phyloP scores from a whole-genome alignment of 1,140 invertebrate genomes.

The Leptinotarsa undecemlineata region DNA sequence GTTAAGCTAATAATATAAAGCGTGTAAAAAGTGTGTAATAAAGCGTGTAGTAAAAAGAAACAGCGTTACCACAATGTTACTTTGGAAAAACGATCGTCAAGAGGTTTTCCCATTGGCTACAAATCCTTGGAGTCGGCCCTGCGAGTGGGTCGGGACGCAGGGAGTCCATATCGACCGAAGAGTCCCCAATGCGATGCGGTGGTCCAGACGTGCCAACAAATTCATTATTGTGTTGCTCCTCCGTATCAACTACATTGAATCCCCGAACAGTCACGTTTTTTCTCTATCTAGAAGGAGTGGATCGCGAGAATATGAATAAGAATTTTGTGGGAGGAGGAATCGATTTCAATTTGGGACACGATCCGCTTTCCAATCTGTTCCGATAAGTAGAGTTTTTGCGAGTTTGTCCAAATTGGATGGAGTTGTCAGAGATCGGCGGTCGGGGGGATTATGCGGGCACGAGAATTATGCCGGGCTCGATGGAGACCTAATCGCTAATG shows the following conservation, averaged over 20 bases:
- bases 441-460: background rate
- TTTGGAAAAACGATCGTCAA: too few species aligned
- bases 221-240: slow-evolving; percentile 51
- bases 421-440: background rate
- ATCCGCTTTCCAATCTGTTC: background rate
- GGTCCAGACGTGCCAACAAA: slow-evolving; percentile 52
- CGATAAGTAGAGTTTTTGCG: background rate
- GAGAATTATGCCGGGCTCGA: background rate
- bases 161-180: slow-evolving; percentile 45
- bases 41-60: too few species aligned
- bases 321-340: background rate
- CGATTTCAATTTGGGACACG: background rate
- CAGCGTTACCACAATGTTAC: too few species aligned
- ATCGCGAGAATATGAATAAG: background rate
- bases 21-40: too few species aligned
- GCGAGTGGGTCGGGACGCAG: slow-evolving; percentile 45
- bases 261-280: slow-evolving; percentile 45
- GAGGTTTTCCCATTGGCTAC: too few species aligned
- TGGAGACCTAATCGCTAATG: background rate
- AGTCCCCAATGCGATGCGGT: slow-evolving; percentile 39
- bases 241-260: slow-evolving; percentile 42
- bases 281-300: slow-evolving; percentile 17
- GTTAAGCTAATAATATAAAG: too few species aligned
- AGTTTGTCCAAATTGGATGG: background rate
- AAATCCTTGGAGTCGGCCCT: slow-evolving; percentile 17